Percentiles rank a stretch among this genome's conserved stretches.
These are phyloP conservation scores for Phaetusa simplex DNA, from an alignment of 2,113 vertebrate species.

Conservation along the genomic window DNA sequence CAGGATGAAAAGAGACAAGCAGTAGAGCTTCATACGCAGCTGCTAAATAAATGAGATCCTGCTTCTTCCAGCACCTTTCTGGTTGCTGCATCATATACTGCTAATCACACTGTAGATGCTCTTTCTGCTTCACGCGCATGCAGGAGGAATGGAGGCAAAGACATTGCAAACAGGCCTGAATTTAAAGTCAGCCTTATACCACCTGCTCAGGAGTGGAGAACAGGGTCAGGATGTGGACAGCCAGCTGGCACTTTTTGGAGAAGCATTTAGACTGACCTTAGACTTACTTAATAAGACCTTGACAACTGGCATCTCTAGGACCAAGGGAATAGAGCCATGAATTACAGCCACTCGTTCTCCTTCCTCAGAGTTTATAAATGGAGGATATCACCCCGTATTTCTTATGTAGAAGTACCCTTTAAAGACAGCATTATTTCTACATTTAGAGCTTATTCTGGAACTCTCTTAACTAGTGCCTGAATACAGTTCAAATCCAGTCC, in stretches of 20 bases:
- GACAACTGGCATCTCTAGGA: background rate
- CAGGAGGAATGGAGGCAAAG: background rate
- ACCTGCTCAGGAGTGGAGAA: background rate
- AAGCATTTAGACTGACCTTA: background rate
- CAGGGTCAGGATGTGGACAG: background rate
- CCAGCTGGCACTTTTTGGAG: background rate
- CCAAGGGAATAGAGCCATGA: background rate
- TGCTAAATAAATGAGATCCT: background rate
- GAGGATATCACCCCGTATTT: background rate
- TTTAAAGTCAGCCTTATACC: background rate
- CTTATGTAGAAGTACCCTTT: background rate
- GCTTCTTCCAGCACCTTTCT: background rate
- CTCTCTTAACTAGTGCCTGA: background rate
- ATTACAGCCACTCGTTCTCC: background rate
- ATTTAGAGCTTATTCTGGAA: constrained; percentile 31
- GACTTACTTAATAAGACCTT: background rate
- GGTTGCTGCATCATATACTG: background rate
- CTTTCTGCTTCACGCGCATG: background rate
- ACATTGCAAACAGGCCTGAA: background rate
- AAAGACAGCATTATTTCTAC: background rate
- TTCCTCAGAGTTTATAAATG: background rate
- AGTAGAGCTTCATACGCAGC: background rate
- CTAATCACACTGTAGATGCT: background rate
- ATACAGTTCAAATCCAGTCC: constrained; percentile 26
- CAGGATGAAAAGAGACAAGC: background rate